phyloP scores from a whole-genome alignment of 2,888 invertebrate species.

The Stenodema calcarata region DNA sequence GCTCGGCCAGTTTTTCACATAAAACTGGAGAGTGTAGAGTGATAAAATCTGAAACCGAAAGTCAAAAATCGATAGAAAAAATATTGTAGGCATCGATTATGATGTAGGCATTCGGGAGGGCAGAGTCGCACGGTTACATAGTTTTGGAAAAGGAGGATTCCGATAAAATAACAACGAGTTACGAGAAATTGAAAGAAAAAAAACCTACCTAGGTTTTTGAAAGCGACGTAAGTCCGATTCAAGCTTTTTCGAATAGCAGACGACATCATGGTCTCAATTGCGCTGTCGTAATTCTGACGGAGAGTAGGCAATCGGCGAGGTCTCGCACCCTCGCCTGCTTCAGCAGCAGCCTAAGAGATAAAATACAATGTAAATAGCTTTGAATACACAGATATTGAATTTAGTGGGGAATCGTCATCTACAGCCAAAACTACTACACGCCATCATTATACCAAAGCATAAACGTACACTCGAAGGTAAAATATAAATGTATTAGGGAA shows the following conservation, averaged over 20 bases:
- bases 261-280: slow-evolving; percentile 60
- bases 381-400: no score
- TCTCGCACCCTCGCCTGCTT: background rate
- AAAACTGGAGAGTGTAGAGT: background rate
- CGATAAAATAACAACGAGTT: no score
- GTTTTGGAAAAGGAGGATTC: no score
- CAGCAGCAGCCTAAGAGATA: background rate
- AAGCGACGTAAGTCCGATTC: background rate
- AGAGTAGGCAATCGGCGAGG: background rate
- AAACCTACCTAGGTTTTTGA: background rate
- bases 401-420: no score
- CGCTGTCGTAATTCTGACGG: slow-evolving; percentile 63
- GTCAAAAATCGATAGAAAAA: background rate
- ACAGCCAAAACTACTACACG: no score
- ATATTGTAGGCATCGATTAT: no score
- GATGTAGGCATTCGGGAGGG: no score
- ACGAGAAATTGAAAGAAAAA: background rate
- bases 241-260: background rate
- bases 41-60: background rate
- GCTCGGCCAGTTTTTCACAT: background rate
- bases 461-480: no score
- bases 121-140: background rate
- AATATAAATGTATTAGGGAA: no score
- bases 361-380: background rate
- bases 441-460: no score